Evolutionary conservation across 2,888 invertebrate species (phyloP).

Genomic region (Carcina quercana): DNA sequence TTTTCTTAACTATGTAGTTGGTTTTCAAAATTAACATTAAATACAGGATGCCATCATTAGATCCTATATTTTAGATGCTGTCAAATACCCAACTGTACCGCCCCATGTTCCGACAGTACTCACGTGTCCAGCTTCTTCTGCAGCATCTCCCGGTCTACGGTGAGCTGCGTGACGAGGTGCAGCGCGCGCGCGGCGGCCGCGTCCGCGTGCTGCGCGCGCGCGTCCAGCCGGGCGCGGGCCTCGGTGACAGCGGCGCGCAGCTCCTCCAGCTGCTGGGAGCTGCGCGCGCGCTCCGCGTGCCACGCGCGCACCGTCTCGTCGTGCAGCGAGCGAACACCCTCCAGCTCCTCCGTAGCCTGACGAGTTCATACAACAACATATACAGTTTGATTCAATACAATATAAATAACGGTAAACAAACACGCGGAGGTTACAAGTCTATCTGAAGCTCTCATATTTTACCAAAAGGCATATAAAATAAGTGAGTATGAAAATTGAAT

Average conservation of each 20-base stretch:
- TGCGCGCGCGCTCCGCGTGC: conserved; percentile 36
- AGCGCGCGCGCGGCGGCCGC: conserved; percentile 34
- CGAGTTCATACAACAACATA: no score
- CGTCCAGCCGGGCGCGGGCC: conserved; percentile 20
- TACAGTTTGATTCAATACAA: no score
- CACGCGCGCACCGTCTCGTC: conserved; percentile 61
- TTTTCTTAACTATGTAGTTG: no score
- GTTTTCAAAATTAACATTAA: no score
- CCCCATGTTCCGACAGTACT: conserved; percentile 4
- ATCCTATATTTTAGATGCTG: no score
- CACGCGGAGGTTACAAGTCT: no score
- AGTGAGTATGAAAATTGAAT: no score
- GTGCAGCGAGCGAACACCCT: conserved; percentile 66
- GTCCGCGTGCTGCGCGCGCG: conserved; percentile 26
- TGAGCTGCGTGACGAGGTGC: conserved; percentile 52
- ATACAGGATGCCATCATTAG: no score
- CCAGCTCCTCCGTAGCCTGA: conserved; percentile 62
- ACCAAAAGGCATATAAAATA: no score
- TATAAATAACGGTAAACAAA: no score
- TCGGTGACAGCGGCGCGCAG: conserved; percentile 24
- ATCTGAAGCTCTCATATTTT: no score
- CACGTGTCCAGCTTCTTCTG: conserved; percentile 53
- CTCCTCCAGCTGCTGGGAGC: conserved; percentile 20
- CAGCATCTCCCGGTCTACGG: conserved; percentile 57
- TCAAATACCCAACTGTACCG: no score